phyloP scores from a whole-genome alignment of 2,113 vertebrate species.

The Plotosus lineatus region DNA sequence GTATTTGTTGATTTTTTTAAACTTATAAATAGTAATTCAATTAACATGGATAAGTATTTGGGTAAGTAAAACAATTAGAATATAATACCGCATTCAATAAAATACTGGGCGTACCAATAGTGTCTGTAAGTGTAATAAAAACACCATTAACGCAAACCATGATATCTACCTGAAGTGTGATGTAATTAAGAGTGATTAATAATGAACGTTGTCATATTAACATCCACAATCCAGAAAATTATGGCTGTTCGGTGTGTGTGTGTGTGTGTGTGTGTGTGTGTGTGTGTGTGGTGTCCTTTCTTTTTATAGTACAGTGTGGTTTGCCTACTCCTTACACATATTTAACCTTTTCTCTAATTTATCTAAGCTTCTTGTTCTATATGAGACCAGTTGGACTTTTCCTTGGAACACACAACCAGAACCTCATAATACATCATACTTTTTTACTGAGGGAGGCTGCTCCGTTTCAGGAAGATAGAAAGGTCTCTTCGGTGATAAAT shows the following conservation, averaged over 20 bases:
- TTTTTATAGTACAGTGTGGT: not conserved
- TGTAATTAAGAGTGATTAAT: not conserved
- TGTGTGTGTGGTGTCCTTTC: too few relatives aligned
- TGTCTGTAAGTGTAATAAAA: not conserved
- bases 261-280: too few relatives aligned
- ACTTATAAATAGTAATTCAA: not conserved
- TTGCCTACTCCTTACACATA: not conserved
- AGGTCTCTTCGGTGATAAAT: constrained; percentile 31
- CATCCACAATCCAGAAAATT: not conserved
- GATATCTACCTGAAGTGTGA: not conserved
- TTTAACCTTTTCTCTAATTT: not conserved
- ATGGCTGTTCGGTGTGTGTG: too few relatives aligned
- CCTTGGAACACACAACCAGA: constrained; percentile 11
- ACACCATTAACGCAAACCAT: not conserved
- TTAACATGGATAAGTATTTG: not conserved
- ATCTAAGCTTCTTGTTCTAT: too few relatives aligned
- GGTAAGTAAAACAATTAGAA: not conserved
- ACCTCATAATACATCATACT: constrained; percentile 25
- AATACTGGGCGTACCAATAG: not conserved
- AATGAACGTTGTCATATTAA: not conserved
- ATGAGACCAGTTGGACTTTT: not conserved
- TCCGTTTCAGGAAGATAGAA: constrained; percentile 39
- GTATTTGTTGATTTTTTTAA: too few relatives aligned
- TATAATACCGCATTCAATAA: not conserved
- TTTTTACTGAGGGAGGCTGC: constrained; percentile 27